Conservation (phyloP, 2,113 vertebrate genomes). For the Zootoca vivipara region DNA sequence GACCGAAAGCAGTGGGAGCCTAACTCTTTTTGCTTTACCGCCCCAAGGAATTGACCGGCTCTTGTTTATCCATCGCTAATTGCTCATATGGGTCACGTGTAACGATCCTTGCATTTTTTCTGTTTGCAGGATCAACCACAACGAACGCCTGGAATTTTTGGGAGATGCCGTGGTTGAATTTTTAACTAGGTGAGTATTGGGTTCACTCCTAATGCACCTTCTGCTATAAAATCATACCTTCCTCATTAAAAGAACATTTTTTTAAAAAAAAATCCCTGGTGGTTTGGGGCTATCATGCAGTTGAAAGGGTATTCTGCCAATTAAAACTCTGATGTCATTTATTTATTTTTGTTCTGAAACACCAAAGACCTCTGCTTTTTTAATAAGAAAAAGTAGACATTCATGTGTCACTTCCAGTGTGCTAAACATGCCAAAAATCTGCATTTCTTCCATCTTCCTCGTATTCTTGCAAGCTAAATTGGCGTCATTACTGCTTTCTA, state of each 20-base stretch:
- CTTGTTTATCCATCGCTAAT: neutral
- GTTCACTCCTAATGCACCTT: neutral
- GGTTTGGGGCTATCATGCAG: neutral
- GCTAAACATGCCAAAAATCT: neutral
- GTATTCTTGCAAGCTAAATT: neutral
- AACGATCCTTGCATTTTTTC: conserved; percentile 42
- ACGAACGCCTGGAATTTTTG: conserved; percentile 96
- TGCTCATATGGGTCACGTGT: neutral
- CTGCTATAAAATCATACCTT: conserved; percentile 9
- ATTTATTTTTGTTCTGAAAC: neutral
- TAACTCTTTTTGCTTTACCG: neutral
- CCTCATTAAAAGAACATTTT: neutral
- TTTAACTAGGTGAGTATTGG: conserved; percentile 89
- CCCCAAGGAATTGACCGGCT: neutral
- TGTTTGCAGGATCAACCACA: conserved; percentile 93
- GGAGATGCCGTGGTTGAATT: conserved; percentile 99
- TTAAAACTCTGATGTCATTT: neutral
- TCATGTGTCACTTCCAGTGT: neutral
- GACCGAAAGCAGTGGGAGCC: neutral
- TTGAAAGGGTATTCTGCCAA: neutral
- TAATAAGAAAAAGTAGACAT: neutral
- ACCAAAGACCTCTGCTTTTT: neutral
- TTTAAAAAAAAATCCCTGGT: neutral
- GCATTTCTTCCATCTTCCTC: too few species aligned
- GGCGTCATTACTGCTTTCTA: neutral